Evolutionary conservation across 2,888 invertebrate species (phyloP), one percentile per base, ranked within the genome.

Genomic region (Subacronicta megacephala): DNA sequence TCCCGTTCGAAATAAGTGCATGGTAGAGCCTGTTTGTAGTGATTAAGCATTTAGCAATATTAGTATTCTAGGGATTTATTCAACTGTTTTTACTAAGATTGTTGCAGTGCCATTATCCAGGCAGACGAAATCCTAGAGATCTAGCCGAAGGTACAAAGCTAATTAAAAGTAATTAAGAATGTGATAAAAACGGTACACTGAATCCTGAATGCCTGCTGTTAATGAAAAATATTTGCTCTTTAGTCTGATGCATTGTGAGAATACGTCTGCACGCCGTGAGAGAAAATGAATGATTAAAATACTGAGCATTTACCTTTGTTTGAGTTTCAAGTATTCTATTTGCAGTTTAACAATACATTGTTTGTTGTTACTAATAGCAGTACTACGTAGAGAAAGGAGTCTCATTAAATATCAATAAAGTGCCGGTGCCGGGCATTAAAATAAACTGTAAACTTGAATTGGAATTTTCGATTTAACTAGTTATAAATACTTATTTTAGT

Each of bases 211-310:
- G 50, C 38, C 7, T 29, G 16, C 26, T 68, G 56, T 51, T 51
- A 65, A 70, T 70, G 65, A 59, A 65, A 68, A 68, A 60, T 70
- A 51, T 47, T 70, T 54, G 44, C 47, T 41, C 29, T 70, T 51
- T 42, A 52, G 47, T 36, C 41, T 40, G 54, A 3, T 37, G 63
- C 15, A 55, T 42, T 55, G 55, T 15, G 71, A 33, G 71, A 37
- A 54, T 65, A 54, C 44, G 50, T 59, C 65, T 67, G 51, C 62
- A 49, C 52, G 45, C 45, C 45, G 44, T 52, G 59, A 33, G 47
- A 63, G 47, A 65, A 63, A 67, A 70, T 58, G 53, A 51, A 71
- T 49, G 59, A 70, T 59, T 59, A 53, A 55, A 70, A 47, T 33
- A 26, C 59, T 49, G 64, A 43, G 56, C 26, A 62, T 55, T 41